Evolutionary conservation across 2,113 vertebrate genomes (phyloP).

Genomic region (Erythrolamprus reginae): DNA sequence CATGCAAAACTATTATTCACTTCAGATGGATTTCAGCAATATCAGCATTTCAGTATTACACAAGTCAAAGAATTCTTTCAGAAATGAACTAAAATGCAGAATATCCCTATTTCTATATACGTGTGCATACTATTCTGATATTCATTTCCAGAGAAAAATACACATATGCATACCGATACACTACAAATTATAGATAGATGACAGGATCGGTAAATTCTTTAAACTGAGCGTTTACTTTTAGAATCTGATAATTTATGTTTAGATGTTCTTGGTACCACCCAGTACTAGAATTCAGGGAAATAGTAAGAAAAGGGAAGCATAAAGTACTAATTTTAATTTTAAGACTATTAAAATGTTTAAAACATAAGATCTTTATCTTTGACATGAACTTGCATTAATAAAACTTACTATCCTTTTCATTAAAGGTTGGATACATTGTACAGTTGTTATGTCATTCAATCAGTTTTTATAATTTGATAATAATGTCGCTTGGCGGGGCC

Average conservation of each 20-base stretch:
- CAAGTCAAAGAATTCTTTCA: constrained; percentile 7
- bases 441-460: background rate
- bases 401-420: background rate
- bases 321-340: constrained; percentile 44
- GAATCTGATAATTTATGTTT: constrained; percentile 45
- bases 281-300: constrained; percentile 34
- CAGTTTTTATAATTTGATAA: background rate
- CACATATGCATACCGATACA: constrained; percentile 22
- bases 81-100: constrained; percentile 53
- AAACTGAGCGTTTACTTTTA: constrained; percentile 54
- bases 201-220: constrained; percentile 38
- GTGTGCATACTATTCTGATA: constrained; percentile 17
- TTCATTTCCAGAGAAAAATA: constrained; percentile 41
- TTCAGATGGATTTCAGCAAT: constrained; percentile 24
- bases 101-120: constrained; percentile 48
- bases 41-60: background rate
- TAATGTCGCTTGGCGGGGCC: too few species aligned
- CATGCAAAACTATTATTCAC: background rate
- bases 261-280: constrained; percentile 38
- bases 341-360: constrained; percentile 7
- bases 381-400: background rate
- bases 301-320: constrained; percentile 51
- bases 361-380: background rate
- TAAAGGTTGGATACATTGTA: background rate
- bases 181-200: constrained; percentile 48